A percentile compares a stretch with the other conserved stretches of the same genome.
These are phyloP conservation scores for Luperina testacea DNA, from an alignment of 2,888 invertebrate species.

Conservation along the genomic window DNA sequence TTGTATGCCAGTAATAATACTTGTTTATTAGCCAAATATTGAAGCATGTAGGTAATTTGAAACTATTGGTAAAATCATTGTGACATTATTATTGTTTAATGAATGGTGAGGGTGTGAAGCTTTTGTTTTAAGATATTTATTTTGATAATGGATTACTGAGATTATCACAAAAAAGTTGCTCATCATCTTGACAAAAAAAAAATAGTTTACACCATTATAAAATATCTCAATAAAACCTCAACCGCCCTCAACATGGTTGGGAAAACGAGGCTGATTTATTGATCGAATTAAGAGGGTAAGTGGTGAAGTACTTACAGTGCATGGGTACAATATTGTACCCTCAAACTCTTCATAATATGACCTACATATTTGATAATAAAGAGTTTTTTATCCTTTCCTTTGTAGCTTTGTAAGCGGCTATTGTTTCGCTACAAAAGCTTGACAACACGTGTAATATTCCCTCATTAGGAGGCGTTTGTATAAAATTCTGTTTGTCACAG, in stretches of 20 bases:
- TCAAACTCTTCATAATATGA: slow-evolving; percentile 51
- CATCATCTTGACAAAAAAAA: background rate
- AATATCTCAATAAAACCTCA: slow-evolving; percentile 23
- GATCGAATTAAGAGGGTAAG: slow-evolving; percentile 3
- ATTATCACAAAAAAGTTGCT: background rate
- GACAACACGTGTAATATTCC: slow-evolving; percentile 57
- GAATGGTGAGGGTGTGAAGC: background rate
- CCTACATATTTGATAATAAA: slow-evolving; percentile 70
- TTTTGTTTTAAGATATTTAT: background rate
- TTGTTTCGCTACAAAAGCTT: slow-evolving; percentile 54
- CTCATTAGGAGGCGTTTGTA: slow-evolving; percentile 61
- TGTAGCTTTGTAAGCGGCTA: slow-evolving; percentile 42
- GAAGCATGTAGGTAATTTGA: background rate
- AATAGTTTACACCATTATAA: background rate
- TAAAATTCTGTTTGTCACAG: slow-evolving; percentile 59
- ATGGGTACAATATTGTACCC: slow-evolving; percentile 15
- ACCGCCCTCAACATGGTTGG: background rate
- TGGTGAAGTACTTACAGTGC: slow-evolving; percentile 28
- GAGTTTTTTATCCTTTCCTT: slow-evolving; percentile 57
- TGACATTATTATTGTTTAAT: background rate
- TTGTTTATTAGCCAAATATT: slow-evolving; percentile 12
- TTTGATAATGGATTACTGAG: background rate
- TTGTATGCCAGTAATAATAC: slow-evolving; percentile 5
- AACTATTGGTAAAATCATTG: background rate
- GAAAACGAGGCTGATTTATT: background rate